These are phyloP conservation scores for Parazoanthus atlanticus DNA, from an alignment of 92 coral and sea anemone species.

Conservation along the genomic window DNA sequence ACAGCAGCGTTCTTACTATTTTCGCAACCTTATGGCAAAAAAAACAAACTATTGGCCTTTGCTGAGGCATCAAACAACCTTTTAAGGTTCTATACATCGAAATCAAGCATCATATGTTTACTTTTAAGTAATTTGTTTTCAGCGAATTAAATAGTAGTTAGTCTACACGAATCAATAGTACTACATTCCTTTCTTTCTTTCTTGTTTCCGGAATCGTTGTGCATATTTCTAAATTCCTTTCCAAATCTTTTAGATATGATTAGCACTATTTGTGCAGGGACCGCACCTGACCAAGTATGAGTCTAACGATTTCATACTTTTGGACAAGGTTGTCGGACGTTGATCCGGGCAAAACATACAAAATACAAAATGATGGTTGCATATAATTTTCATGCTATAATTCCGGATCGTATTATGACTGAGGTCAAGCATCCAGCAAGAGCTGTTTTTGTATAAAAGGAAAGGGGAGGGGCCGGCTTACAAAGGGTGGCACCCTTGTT, in stretches of 20 bases:
- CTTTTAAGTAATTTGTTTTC: too few relatives aligned
- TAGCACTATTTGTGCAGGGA: not conserved
- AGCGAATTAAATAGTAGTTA: too few relatives aligned
- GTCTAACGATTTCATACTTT: not conserved
- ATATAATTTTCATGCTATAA: not conserved
- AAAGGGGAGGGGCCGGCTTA: not conserved
- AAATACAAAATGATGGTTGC: not conserved
- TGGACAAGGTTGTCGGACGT: not conserved
- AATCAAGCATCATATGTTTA: too few relatives aligned
- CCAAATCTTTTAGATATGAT: not conserved
- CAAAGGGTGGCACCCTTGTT: not conserved
- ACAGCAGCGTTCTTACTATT: too few relatives aligned
- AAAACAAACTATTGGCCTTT: too few relatives aligned
- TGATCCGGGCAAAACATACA: not conserved
- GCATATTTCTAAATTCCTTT: not conserved
- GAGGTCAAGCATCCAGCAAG: not conserved
- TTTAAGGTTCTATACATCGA: too few relatives aligned
- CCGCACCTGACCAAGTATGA: not conserved
- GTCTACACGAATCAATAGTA: too few relatives aligned
- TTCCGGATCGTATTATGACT: not conserved
- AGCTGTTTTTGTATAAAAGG: constrained; percentile 2
- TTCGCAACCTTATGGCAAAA: too few relatives aligned
- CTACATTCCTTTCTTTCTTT: not conserved
- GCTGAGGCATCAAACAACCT: too few relatives aligned
- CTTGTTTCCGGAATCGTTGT: not conserved